Evolutionary conservation across 2,888 invertebrate species (phyloP), one percentile per base, ranked within the genome.

Genomic region (Cantharis flavilabris): DNA sequence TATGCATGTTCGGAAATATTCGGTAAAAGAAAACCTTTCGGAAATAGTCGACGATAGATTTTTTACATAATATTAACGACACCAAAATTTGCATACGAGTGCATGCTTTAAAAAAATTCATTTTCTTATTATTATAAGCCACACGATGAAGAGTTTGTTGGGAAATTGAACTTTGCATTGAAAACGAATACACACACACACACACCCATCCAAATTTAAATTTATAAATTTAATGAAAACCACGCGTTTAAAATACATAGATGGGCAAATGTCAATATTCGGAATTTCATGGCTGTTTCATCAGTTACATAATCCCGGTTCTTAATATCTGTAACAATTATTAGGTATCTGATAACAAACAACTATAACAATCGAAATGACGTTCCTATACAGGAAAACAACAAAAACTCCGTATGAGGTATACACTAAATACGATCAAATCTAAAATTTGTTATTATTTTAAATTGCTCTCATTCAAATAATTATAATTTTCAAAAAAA

Each of bases 21-120:
- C 85, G 86, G 83, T 78, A 69, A 80, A 79, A 81, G 82, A 82
- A 83, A 84, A 83, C 82, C 83, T 81, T 13, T 67, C 65, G 65
- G 20, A 67, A n/a, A 23, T 82, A 79, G 81, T 87, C 86, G 87
- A 83, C 84, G 84, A 87, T 87, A 84, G 86, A 86, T 86, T 87
- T 87, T 87, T 87, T 85, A 85, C 79, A 82, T 77, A 76, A 49
- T 74, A 83, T 82, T 84, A 86, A 82, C 86, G 85, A 86, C 86
- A 86, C 86, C 86, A 85, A 83, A 84, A 87, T 87, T 87, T 87
- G 86, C 86, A 87, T 87, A 86, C 85, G 69, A 30, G 70, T 62
- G 30, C 10, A 65, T 70, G 70, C 49, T 75, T 70, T n/a, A 49
- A 49, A 49, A 49, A 49, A n/a, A 7, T 49, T 49, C n/a, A 7